Evolutionary conservation across 2,797 vertebrate genomes (phyloP).

Genomic region (Oophaga sylvatica): DNA sequence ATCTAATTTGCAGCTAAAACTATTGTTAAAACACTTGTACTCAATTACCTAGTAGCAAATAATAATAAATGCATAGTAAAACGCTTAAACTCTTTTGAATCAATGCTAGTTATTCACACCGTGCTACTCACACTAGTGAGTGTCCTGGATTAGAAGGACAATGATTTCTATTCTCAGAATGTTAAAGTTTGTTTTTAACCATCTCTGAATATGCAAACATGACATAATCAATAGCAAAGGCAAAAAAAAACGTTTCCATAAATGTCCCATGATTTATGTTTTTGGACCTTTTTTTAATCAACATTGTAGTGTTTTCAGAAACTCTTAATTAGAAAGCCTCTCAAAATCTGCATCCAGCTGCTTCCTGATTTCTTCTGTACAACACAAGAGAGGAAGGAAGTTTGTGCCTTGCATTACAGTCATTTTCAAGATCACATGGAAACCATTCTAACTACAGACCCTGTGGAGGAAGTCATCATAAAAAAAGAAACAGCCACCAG

Average conservation of each 20-base stretch:
- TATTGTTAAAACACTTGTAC: background rate
- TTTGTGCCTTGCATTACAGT: constrained; percentile 26
- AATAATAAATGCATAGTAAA: background rate
- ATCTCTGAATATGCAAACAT: background rate
- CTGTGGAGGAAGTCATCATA: background rate
- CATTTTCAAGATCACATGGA: constrained; percentile 41
- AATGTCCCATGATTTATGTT: background rate
- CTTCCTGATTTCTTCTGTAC: constrained; percentile 29
- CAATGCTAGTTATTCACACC: background rate
- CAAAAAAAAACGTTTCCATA: background rate
- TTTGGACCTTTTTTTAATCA: background rate
- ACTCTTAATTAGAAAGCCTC: constrained; percentile 2
- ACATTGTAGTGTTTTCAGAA: constrained; percentile 6
- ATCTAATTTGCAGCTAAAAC: too few relatives aligned
- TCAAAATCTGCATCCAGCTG: constrained; percentile 4
- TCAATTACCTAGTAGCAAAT: background rate
- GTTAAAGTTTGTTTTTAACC: background rate
- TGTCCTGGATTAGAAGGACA: background rate
- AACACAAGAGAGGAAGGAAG: constrained; percentile 38
- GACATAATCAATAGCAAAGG: background rate
- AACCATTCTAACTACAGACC: constrained; percentile 11
- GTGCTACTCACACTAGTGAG: background rate
- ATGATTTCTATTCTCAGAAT: background rate
- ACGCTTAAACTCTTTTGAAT: background rate
- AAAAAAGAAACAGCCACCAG: background rate